phyloP scores from a whole-genome alignment of 2,113 vertebrate genomes.

The Vombatus ursinus region DNA sequence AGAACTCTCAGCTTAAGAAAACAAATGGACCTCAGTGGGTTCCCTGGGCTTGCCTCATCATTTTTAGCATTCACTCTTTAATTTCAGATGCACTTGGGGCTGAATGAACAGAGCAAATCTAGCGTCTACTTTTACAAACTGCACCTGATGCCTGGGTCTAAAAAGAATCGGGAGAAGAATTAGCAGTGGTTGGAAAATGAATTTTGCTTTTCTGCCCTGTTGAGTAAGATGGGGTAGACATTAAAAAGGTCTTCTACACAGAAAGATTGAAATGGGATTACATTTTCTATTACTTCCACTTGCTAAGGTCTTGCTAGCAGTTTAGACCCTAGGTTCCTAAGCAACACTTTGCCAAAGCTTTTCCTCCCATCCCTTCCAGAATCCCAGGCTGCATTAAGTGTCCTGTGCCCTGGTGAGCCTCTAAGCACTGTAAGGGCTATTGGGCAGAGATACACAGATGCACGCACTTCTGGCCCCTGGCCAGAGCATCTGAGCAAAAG shows the following conservation, averaged over 20 bases:
- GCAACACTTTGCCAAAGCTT: slow-evolving; percentile 20
- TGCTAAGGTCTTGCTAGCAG: not conserved
- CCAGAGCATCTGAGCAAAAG: not conserved
- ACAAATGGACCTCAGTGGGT: not conserved
- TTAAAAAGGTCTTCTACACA: slow-evolving; percentile 8
- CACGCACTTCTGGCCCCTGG: not conserved
- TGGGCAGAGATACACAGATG: not conserved
- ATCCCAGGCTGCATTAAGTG: not conserved
- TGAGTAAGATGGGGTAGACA: slow-evolving; percentile 45
- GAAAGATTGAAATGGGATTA: slow-evolving; percentile 56
- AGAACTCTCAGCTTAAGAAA: slow-evolving; percentile 48
- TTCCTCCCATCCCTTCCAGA: not conserved
- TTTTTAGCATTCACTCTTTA: slow-evolving; percentile 38
- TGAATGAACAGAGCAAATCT: not conserved
- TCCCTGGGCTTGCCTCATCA: slow-evolving; percentile 7
- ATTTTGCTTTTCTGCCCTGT: slow-evolving; percentile 33
- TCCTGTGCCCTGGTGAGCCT: not conserved
- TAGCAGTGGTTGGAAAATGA: slow-evolving; percentile 34
- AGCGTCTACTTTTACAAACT: slow-evolving; percentile 47
- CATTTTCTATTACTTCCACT: slow-evolving; percentile 51
- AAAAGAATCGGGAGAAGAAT: slow-evolving; percentile 46
- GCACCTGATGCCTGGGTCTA: not conserved
- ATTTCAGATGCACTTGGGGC: slow-evolving; percentile 35
- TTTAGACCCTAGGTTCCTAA: slow-evolving; percentile 44
- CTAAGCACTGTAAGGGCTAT: not conserved